These are phyloP conservation scores for Willowsia nigromaculata DNA, from an alignment of 2,888 invertebrate species.

Conservation along the genomic window DNA sequence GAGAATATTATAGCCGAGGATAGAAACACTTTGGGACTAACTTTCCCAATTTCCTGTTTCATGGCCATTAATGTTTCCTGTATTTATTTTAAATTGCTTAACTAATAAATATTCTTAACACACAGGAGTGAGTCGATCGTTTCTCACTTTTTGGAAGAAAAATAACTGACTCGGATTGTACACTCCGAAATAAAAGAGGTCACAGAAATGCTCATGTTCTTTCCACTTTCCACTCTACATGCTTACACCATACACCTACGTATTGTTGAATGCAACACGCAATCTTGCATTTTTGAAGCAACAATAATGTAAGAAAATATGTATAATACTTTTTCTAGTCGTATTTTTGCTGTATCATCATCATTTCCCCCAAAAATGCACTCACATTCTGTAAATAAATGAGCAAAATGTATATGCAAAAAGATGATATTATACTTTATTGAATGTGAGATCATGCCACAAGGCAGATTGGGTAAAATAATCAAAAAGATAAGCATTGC, in stretches of 20 bases:
- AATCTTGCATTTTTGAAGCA: no score
- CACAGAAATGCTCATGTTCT: no score
- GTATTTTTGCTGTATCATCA: not conserved
- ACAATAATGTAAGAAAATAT: not conserved
- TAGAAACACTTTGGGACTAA: conserved; percentile 43
- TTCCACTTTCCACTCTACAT: no score
- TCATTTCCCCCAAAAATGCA: not conserved
- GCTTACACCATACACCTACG: no score
- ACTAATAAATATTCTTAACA: conserved; percentile 64
- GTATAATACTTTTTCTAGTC: not conserved
- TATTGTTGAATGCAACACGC: no score
- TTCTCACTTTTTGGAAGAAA: conserved; percentile 39
- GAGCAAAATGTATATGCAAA: not conserved
- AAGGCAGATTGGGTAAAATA: not conserved
- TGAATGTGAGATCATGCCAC: conserved; percentile 36
- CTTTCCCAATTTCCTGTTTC: conserved; percentile 68
- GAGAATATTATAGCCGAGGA: not conserved
- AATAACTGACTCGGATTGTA: not conserved
- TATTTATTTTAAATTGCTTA: conserved; percentile 63
- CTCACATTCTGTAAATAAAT: not conserved
- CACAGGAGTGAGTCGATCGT: conserved; percentile 36
- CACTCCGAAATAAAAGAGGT: not conserved
- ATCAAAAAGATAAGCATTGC: not conserved
- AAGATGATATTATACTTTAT: conserved; percentile 15
- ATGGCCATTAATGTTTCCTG: conserved; percentile 66